Percentiles rank a stretch among this genome's conserved stretches.
These are phyloP conservation scores for Pantherophis guttatus DNA, from an alignment of 2,113 vertebrate species.

Conservation along the genomic window DNA sequence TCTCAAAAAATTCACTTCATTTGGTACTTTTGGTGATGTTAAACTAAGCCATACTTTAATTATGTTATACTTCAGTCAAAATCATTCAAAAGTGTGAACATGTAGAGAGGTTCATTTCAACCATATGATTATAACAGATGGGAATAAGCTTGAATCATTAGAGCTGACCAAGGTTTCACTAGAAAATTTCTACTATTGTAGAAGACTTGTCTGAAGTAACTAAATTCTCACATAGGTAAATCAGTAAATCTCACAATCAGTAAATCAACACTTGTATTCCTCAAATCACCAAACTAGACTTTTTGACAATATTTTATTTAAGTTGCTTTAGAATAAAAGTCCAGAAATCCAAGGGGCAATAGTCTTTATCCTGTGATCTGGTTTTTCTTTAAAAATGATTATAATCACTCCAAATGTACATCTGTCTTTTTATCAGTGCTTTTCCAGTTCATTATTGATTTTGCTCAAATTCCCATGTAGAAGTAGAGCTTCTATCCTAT, in stretches of 20 bases:
- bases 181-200: neutral
- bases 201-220: neutral
- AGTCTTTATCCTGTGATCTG: neutral
- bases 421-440: constrained; percentile 30
- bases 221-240: neutral
- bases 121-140: neutral
- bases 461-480: constrained; percentile 84
- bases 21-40: neutral
- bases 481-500: constrained; percentile 83
- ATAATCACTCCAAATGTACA: neutral
- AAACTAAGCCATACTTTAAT: neutral
- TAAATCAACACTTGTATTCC: neutral
- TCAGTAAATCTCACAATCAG: neutral
- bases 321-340: neutral
- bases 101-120: neutral
- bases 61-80: neutral
- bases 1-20: neutral
- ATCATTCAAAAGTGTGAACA: neutral
- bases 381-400: neutral
- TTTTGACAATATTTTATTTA: neutral
- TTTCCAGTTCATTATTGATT: constrained; percentile 7
- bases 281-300: neutral
- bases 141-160: neutral
- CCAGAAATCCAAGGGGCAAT: neutral
- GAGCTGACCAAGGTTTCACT: neutral